These are phyloP conservation scores for Cecropterus lyciades DNA, from an alignment of 1,140 invertebrate species.

Conservation along the genomic window DNA sequence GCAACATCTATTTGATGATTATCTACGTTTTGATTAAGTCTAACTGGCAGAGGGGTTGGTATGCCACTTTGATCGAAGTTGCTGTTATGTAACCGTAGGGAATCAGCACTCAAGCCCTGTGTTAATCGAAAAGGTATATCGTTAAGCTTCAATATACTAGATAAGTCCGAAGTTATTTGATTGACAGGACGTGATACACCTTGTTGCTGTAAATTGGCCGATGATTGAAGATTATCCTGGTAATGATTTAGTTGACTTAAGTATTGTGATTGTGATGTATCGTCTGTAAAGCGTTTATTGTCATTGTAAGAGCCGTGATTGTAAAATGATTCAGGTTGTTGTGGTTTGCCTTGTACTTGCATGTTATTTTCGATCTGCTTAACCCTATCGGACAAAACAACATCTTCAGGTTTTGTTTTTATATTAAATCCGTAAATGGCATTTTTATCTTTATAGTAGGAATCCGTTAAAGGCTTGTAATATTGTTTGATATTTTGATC, in stretches of 20 bases:
- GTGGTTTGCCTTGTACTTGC: slow-evolving; percentile 50
- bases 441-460: slow-evolving; percentile 76
- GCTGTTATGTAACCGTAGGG: slow-evolving; percentile 53
- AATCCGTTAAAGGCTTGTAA: slow-evolving; percentile 56
- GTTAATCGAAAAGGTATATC: slow-evolving; percentile 70
- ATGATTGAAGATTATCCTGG: slow-evolving; percentile 54
- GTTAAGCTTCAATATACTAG: slow-evolving; percentile 65
- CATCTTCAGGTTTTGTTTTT: slow-evolving; percentile 63
- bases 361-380: slow-evolving; percentile 54
- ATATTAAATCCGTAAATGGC: slow-evolving; percentile 62
- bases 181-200: slow-evolving; percentile 49
- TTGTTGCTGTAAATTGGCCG: slow-evolving; percentile 56
- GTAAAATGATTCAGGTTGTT: slow-evolving; percentile 48
- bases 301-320: slow-evolving; percentile 47
- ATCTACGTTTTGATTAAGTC: slow-evolving; percentile 79
- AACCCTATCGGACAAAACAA: slow-evolving; percentile 43
- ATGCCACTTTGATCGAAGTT: slow-evolving; percentile 62
- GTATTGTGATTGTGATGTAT: slow-evolving; percentile 46
- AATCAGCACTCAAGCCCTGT: slow-evolving; percentile 55
- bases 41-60: slow-evolving; percentile 60
- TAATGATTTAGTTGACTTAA: slow-evolving; percentile 51
- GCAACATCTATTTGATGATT: slow-evolving; percentile 75
- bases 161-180: slow-evolving; percentile 51
- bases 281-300: slow-evolving; percentile 43
- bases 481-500: slow-evolving; percentile 64